Evolutionary conservation across 2,888 invertebrate genomes (phyloP), one percentile per base, ranked within the genome.

Genomic region (Rosalia funebris): DNA sequence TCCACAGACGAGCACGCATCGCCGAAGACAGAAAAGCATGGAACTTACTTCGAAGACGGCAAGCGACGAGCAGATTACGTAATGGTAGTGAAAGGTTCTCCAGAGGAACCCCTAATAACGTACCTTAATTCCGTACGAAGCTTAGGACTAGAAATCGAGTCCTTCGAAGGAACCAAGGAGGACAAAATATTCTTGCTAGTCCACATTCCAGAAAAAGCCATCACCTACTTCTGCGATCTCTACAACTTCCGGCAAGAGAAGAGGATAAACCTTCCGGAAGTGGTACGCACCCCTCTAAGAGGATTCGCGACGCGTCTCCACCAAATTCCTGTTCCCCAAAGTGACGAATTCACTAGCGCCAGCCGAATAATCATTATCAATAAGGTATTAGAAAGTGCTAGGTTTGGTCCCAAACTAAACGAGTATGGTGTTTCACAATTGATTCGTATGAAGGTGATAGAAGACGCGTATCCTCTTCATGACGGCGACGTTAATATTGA

Each of bases 401-500:
- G 62, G n/a, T 81, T 69, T 57, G 78, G 78, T 0, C 57, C 57
- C 0, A 50, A 62, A n/a, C 56, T 64, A 7, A 57, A 65, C 16
- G 70, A 77, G 32, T 70, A 69, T 53, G 79, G 81, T 2, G 32
- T 79, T 11, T 36, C 60, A 19, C 77, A 75, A 52, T 60, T 80
- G 36, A 36, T 77, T 2, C 20, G 57, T 1, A 50, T 62, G 16
- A 64, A 71, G 32, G 66, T 74, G 11, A 64, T 80, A 7, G 47
- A 68, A 14, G 71, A 71, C 48, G 78, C 75, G 2, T 79, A 73
- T 67, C 77, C 80, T 1, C 63, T 81, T 17, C 81, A 81, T 58
- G 78, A 79, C 61, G 78, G 79, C 2, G 65, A 70, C 87, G 44
- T 87, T 86, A 1, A 81, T 88, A 5, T 3, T 3, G 7, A 25